Evolutionary conservation across 2,113 vertebrate genomes (phyloP), one percentile per base, ranked within the genome.

Genomic region (Quiscalus mexicanus): DNA sequence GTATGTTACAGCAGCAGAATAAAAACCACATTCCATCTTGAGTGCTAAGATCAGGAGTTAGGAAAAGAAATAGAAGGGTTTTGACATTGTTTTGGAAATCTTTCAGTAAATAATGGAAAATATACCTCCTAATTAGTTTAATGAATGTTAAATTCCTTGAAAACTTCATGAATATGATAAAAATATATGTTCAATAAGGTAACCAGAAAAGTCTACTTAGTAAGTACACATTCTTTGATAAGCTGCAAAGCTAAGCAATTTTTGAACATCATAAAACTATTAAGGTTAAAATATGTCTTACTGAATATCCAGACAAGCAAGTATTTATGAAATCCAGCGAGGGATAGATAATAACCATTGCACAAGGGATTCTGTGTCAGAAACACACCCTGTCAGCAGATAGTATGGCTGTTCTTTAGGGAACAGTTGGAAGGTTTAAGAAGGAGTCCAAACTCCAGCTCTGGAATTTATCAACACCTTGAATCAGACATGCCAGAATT

Each of bases 321-420:
- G 13, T 27, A 59, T 15, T 90, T 41, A 17, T n/a, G 49, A 81
- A 94, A 84, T 28, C 15, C 20, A 69, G 41, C 19, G 44, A 69
- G 55, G 22, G 35, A 31, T 1, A 55, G 41, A 41, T 20, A 59
- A 58, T 8, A 59, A 37, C 44, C 42, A 49, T 1, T 35, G 33
- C 11, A 39, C 20, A 62, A 62, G 50, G 19, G 22, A 41, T 59
- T 84, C 23, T 39, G 1, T 13, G 24, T 31, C 60, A 83, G 41
- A 65, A 86, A 52, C 12, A 68, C 37, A 53, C 15, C 10, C 25
- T 49, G 23, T 18, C 45, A 65, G 45, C 0, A 3, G 2, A 20
- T 1, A 31, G 11, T 1, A 31, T 1, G 2, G 6, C 55, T 21
- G 20, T 4, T 25, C 27, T 30, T 55, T 24, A 59, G 30, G 17